Percentiles rank a stretch among this genome's conserved stretches.
These are phyloP conservation scores for Pseudomyrmex gracilis DNA, from an alignment of 1,140 invertebrate genomes.

Conservation along the genomic window DNA sequence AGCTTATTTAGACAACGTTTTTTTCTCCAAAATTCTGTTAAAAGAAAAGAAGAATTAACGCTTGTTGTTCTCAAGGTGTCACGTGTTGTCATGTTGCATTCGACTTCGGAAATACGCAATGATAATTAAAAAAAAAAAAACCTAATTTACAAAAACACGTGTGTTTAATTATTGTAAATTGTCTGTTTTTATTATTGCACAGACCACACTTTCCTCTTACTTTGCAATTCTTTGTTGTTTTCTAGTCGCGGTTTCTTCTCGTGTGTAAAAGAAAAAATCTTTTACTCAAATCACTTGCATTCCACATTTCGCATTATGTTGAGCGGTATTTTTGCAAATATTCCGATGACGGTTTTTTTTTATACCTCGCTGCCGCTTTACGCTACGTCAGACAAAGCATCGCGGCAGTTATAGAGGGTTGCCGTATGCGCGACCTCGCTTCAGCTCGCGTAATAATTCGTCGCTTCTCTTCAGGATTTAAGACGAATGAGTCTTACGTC, in stretches of 20 bases:
- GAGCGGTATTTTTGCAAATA: not conserved
- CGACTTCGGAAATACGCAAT: not conserved
- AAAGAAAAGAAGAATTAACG: not conserved
- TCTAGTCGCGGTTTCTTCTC: no score
- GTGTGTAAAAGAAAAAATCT: no score
- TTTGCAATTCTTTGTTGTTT: no score
- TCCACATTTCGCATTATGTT: no score
- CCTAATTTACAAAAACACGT: no score
- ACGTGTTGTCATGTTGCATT: not conserved
- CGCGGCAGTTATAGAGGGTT: slow-evolving; percentile 18
- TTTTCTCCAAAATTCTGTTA: slow-evolving; percentile 1
- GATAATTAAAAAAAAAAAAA: no score
- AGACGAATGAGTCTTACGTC: slow-evolving; percentile 73
- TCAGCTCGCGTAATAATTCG: slow-evolving; percentile 64
- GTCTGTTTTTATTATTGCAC: no score
- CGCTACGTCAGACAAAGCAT: slow-evolving; percentile 14
- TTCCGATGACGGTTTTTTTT: slow-evolving; percentile 32
- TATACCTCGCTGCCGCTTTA: slow-evolving; percentile 22
- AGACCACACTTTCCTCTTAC: no score
- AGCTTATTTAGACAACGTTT: slow-evolving; percentile 27
- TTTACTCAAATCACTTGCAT: no score
- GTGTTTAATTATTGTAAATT: no score
- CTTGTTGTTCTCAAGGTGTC: not conserved
- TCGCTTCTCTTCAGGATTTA: slow-evolving; percentile 66
- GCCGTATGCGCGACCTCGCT: slow-evolving; percentile 38